Evolutionary conservation across 2,113 vertebrate genomes (phyloP).

Genomic region (Epinephelus moara): DNA sequence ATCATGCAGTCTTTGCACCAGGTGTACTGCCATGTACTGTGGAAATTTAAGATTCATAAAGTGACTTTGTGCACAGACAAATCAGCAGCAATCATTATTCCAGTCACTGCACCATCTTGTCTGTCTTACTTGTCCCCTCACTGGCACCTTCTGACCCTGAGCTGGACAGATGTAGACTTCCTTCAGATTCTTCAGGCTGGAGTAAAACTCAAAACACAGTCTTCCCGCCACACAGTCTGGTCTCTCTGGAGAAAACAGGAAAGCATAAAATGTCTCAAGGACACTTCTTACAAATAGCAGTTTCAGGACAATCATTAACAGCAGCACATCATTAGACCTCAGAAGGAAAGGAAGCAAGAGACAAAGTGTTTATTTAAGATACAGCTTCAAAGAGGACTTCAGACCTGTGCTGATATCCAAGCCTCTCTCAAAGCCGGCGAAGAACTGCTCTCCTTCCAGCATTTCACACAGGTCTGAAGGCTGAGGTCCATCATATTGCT

Average conservation of each 20-base stretch:
- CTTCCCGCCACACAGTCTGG: constrained; percentile 92
- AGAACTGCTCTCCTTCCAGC: constrained; percentile 97
- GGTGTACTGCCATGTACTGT: neutral
- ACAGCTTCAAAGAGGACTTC: constrained; percentile 38
- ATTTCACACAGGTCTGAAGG: constrained; percentile 95
- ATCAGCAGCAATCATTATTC: neutral
- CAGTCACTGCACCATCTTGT: neutral
- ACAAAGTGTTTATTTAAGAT: constrained; percentile 35
- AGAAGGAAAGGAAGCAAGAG: neutral
- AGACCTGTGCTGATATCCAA: constrained; percentile 91
- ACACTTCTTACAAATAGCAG: neutral
- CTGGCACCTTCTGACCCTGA: constrained; percentile 84
- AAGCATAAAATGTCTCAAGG: neutral
- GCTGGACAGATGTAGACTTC: constrained; percentile 91
- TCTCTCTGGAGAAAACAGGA: constrained; percentile 84
- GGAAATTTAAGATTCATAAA: neutral
- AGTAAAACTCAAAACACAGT: constrained; percentile 93
- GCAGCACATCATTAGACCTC: constrained; percentile 18
- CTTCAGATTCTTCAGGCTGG: constrained; percentile 94
- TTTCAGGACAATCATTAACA: constrained; percentile 6
- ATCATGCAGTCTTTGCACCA: neutral
- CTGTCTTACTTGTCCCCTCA: constrained; percentile 92
- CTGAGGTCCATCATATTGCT: constrained; percentile 92
- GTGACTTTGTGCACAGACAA: neutral
- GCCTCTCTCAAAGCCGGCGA: constrained; percentile 94